Evolutionary conservation across 2,113 vertebrate species (phyloP), one percentile per base, ranked within the genome.

Genomic region (Passer montanus): DNA sequence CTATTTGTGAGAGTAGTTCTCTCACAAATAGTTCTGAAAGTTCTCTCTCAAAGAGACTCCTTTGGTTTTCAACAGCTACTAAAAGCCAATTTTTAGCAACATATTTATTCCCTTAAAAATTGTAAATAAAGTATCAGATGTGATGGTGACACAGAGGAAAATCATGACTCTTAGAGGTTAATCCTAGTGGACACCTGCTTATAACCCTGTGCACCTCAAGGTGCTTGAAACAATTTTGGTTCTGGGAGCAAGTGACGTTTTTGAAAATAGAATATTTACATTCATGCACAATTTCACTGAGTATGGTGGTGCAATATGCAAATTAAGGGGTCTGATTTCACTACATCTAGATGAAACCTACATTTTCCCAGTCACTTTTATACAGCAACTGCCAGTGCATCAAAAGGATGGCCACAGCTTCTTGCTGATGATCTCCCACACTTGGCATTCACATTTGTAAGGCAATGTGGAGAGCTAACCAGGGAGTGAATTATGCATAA

Each of bases 171-270:
- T 7, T 88, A 26, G 13, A 84, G 4, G 5, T 43, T 28, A 76
- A 68, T 53, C 8, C 13, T 47, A 47, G 21, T 16, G 58, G 39
- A 59, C 3, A 67, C 4, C 11, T 79, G 9, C 13, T 53, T 55
- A 22, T 3, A 60, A 10, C 5, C 26, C 46, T 81, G 31, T 37
- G 33, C 19, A 13, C 31, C 18, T 87, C 55, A 56, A 66, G 5
- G 24, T 27, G 2, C 31, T 69, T 79, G 49, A 72, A 79, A 26
- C 1, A 17, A 23, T 50, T 89, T 66, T 69, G 7, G 6, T 52
- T n/a, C 11, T 17, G 7, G 13, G 6, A 89, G 28, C 2, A 41
- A 41, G 5, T 13, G 44, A 39, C 0, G 0, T 18, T 84, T 66
- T 77, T 77, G 46, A 70, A 89, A 87, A 66, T 30, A 52, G 1